Conservation (phyloP, 2,888 invertebrate genomes). For the Myopa testacea region DNA sequence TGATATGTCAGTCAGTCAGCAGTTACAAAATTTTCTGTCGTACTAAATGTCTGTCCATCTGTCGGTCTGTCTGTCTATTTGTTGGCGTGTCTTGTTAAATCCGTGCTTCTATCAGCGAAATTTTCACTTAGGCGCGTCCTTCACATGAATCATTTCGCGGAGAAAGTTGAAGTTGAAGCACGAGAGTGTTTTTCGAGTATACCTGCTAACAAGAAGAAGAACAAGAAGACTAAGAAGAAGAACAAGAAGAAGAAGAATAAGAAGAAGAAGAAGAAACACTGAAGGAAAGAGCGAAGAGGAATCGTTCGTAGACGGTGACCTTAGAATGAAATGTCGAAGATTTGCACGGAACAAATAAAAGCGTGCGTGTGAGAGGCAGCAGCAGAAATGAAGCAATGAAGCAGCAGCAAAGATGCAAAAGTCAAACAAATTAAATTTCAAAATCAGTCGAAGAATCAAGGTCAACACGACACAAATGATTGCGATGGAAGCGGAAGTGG, state of each 20-base stretch:
- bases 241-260: neutral
- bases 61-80: slow-evolving; percentile 11
- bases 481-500: neutral
- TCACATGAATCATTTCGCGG: slow-evolving; percentile 15
- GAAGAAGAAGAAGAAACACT: too few relatives aligned
- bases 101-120: neutral
- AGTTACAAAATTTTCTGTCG: too few relatives aligned
- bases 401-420: slow-evolving; percentile 11
- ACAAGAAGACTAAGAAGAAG: neutral
- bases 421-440: slow-evolving; percentile 20
- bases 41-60: neutral
- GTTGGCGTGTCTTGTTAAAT: neutral
- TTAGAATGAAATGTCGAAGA: slow-evolving; percentile 23
- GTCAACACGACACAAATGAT: slow-evolving; percentile 6
- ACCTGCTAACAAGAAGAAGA: too few relatives aligned
- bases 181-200: slow-evolving; percentile 18
- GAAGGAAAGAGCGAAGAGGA: neutral
- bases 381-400: neutral
- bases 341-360: slow-evolving; percentile 33
- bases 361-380: slow-evolving; percentile 9
- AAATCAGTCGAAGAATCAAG: slow-evolving; percentile 32
- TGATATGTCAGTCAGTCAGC: neutral
- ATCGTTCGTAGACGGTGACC: slow-evolving; percentile 21
- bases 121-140: slow-evolving; percentile 24
- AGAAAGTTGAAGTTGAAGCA: slow-evolving; percentile 31